Percentiles rank a stretch among this genome's conserved stretches.
Conservation (phyloP, 37 sponge, comb jelly and placozoan genomes). For the Axinella damicornis region DNA sequence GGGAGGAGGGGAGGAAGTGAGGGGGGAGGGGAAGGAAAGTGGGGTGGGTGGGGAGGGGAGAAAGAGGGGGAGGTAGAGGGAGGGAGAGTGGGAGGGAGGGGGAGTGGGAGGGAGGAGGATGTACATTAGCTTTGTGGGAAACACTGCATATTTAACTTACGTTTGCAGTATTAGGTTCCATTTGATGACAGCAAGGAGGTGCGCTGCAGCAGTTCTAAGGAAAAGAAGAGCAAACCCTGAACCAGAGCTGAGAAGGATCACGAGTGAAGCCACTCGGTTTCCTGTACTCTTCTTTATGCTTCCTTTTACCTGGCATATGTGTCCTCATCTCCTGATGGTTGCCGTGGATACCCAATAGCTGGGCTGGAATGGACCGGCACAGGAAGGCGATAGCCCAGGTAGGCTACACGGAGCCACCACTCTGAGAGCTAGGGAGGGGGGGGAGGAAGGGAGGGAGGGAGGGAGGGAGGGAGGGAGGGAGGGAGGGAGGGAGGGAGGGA, state of each 20-base stretch:
- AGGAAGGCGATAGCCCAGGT: slow-evolving; percentile 78
- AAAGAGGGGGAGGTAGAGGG: no score
- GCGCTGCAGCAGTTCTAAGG: slow-evolving; percentile 31
- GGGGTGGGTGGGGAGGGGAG: no score
- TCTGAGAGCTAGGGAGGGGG: slow-evolving; percentile 68
- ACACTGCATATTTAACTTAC: slow-evolving; percentile 24
- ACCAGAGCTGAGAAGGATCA: neutral
- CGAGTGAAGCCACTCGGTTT: neutral
- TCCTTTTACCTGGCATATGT: slow-evolving; percentile 6
- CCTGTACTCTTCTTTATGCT: neutral
- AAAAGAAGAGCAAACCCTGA: neutral
- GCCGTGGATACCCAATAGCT: slow-evolving; percentile 59
- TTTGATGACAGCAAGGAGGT: slow-evolving; percentile 19
- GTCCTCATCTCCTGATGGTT: slow-evolving; percentile 21
- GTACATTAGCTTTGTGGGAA: no score
- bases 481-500: no score
- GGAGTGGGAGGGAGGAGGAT: no score
- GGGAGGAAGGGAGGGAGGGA: neutral
- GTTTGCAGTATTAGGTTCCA: slow-evolving; percentile 39
- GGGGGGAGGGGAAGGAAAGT: no score
- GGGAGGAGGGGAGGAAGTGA: no score
- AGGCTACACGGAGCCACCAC: slow-evolving; percentile 92
- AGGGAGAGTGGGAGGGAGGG: no score
- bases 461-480: neutral
- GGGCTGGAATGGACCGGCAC: slow-evolving; percentile 77